These are phyloP conservation scores for Chesias legatella DNA, from an alignment of 2,888 invertebrate genomes.

Conservation along the genomic window DNA sequence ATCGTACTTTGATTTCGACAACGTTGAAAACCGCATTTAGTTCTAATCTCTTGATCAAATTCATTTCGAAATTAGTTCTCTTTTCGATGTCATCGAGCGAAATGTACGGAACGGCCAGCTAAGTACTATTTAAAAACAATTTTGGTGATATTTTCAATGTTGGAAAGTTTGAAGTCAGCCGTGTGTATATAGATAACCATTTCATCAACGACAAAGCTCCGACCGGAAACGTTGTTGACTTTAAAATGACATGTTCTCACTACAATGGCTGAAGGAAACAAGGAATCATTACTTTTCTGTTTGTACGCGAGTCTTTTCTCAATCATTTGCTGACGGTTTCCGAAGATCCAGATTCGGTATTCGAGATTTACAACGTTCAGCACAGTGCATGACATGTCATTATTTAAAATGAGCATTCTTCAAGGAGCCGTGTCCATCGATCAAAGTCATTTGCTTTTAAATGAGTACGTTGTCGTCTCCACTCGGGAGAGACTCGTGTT, in stretches of 20 bases:
- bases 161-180: no score
- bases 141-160: no score
- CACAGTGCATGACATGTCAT: slow-evolving; percentile 34
- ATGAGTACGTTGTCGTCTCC: slow-evolving; percentile 21
- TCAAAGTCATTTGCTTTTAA: slow-evolving; percentile 39
- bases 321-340: slow-evolving; percentile 30
- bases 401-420: slow-evolving; percentile 37
- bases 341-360: slow-evolving; percentile 29
- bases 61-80: no score
- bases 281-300: slow-evolving; percentile 16
- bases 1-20: background rate
- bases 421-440: slow-evolving; percentile 34
- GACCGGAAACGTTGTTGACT: background rate
- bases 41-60: no score
- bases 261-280: slow-evolving; percentile 10
- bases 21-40: no score
- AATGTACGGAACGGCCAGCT: no score
- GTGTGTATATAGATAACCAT: slow-evolving; percentile 1
- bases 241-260: slow-evolving; percentile 1
- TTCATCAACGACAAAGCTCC: background rate
- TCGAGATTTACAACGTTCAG: slow-evolving; percentile 25
- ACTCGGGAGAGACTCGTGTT: slow-evolving; percentile 18
- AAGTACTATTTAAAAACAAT: no score
- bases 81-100: no score
- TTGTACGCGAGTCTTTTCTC: slow-evolving; percentile 25